Percentiles rank a stretch among this genome's conserved stretches.
These are phyloP conservation scores for Acutogordius australiensis DNA, from an alignment of 2,888 invertebrate species.

Conservation along the genomic window DNA sequence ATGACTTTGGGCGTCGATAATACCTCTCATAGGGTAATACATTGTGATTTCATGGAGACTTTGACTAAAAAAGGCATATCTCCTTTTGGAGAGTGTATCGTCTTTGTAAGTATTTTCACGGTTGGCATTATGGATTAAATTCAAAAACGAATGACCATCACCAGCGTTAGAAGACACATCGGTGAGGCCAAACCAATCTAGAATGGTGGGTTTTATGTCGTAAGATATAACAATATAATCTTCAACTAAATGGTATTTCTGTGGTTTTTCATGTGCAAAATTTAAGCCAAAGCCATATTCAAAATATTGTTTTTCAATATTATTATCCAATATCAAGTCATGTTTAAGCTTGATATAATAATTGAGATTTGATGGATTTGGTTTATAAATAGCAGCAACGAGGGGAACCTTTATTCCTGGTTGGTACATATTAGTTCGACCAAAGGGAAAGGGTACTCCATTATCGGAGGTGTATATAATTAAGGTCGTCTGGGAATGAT, in stretches of 20 bases:
- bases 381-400: conserved; percentile 38
- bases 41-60: conserved; percentile 67
- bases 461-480: conserved; percentile 65
- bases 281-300: too few relatives aligned
- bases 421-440: conserved; percentile 68
- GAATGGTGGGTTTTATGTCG: conserved; percentile 50
- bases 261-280: too few relatives aligned
- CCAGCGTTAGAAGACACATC: neutral
- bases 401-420: conserved; percentile 53
- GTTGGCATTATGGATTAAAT: too few relatives aligned
- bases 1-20: conserved; percentile 36
- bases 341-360: too few relatives aligned
- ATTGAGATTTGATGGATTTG: too few relatives aligned
- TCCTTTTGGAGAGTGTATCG: neutral
- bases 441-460: conserved; percentile 61
- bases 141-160: neutral
- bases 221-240: too few relatives aligned
- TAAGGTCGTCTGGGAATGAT: conserved; percentile 30
- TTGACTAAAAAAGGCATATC: conserved; percentile 33
- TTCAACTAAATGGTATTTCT: too few relatives aligned
- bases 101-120: neutral
- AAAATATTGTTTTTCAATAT: too few relatives aligned
- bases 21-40: conserved; percentile 60
- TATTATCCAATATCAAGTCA: too few relatives aligned
- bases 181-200: conserved; percentile 40